Conservation (phyloP, 2,113 vertebrate species). For the Ptilorrhoa leucosticta region DNA sequence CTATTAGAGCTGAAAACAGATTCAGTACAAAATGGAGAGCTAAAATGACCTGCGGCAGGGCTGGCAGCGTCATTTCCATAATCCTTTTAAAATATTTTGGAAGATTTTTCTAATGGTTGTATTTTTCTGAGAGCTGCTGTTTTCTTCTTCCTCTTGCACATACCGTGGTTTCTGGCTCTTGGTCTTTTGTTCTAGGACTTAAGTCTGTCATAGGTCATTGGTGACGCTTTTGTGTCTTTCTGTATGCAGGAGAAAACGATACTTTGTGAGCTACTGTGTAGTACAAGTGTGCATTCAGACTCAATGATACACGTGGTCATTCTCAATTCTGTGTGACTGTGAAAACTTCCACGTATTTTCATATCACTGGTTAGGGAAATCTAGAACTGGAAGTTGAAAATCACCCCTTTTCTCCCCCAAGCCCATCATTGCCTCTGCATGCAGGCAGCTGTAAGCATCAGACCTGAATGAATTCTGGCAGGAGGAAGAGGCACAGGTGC, state of each 20-base stretch:
- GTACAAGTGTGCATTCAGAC: neutral
- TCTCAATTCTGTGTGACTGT: neutral
- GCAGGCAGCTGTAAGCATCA: neutral
- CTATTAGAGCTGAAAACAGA: neutral
- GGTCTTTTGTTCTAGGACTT: neutral
- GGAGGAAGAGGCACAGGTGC: neutral
- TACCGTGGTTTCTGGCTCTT: neutral
- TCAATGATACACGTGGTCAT: fast-evolving
- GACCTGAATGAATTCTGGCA: neutral
- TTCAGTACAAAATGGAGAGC: neutral
- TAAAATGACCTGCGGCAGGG: neutral
- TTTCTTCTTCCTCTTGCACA: neutral
- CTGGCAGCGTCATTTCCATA: neutral
- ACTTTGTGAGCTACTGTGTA: neutral
- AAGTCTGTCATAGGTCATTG: neutral
- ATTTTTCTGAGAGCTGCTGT: neutral
- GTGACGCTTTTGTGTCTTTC: neutral
- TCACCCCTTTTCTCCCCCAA: neutral
- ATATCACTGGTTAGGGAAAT: neutral
- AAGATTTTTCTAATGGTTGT: neutral
- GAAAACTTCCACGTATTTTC: neutral
- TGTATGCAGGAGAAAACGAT: neutral
- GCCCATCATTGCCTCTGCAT: neutral
- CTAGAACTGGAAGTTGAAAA: neutral
- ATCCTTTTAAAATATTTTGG: neutral